Base-by-base conservation (phyloP, 2,888 invertebrate species). In the Andrena hattorfiana region DNA sequence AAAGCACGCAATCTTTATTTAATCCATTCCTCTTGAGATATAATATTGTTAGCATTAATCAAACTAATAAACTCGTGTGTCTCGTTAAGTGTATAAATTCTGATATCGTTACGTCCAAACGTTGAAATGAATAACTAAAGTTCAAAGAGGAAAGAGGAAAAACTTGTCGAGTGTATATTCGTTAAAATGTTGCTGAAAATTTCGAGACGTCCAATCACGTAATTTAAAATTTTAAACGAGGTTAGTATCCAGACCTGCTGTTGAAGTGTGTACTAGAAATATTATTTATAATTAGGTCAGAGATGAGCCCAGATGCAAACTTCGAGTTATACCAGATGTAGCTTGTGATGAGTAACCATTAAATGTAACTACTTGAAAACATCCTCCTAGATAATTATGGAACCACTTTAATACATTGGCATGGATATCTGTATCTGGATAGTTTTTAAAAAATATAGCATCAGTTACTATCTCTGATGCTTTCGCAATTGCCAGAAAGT, bases 311-410 rank as follows among this genome's bases (percentile, higher is more conserved):
- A 67, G 51, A 51, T 51, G 49, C n/a, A n/a, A 42, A 30, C 49
- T 67, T 28, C 20, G 42, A 67, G n/a, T 23, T 28, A 8, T 10
- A 51, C 66, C 66, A 67, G 66, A 67, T 51, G 66, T 67, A 26
- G 66, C 30, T 28, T 67, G 48, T 66, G 66, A 67, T 30, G 30
- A 20, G 7, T 2, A 30, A 13, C 59, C 30, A 28, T 67, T 49
- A 67, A 67, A 49, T 42, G 49, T 67, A 30, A 26, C 66, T 67
- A 67, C 66, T 67, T 6, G 66, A 67, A 49, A n/a, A 48, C 48
- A 49, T 48, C 28, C 66, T 67, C 49, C 23, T 67, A 67, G 49
- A 67, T 67, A 49, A 67, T 49, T n/a, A 51, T 30, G 49, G 30
- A 26, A 49, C 66, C 30, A 67, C 49, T 28, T 67, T 51, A 49